Evolutionary conservation across 2,888 invertebrate species (phyloP).

Genomic region (Sisyra nigra): DNA sequence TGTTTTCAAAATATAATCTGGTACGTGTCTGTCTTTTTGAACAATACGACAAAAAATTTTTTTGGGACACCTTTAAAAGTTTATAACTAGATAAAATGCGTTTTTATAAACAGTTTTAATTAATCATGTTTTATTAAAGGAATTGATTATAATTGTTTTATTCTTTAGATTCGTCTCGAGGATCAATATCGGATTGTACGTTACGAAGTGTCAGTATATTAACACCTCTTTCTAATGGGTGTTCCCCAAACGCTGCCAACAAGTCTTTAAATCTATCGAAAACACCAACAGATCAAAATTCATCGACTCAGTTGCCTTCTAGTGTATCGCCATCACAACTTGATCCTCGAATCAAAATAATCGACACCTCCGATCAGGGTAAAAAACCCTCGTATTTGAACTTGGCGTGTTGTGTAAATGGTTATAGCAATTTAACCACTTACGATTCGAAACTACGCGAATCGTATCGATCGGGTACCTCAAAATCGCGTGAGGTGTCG

Average conservation of each 20-base stretch:
- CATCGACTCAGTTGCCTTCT: background rate
- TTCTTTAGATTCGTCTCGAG: constrained; percentile 31
- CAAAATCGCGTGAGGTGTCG: constrained; percentile 47
- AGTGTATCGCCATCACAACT: background rate
- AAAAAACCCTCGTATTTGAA: constrained; percentile 80
- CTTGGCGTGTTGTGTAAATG: constrained; percentile 79
- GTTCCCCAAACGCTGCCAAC: background rate
- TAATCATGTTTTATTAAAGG: too few relatives aligned
- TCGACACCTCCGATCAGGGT: background rate
- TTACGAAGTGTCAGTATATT: constrained; percentile 30
- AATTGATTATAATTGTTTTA: background rate
- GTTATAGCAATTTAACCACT: constrained; percentile 72
- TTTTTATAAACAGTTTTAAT: too few relatives aligned
- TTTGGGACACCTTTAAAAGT: too few relatives aligned
- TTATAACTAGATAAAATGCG: too few relatives aligned
- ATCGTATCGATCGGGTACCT: constrained; percentile 20
- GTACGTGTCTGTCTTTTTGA: too few relatives aligned
- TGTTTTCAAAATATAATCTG: too few relatives aligned
- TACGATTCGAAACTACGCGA: constrained; percentile 70
- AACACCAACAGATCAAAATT: background rate
- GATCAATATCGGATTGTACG: constrained; percentile 27
- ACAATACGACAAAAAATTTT: too few relatives aligned
- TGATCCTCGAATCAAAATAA: constrained; percentile 7
- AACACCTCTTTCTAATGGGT: constrained; percentile 15
- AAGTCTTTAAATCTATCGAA: background rate